These are phyloP conservation scores for Diorhabda sublineata DNA, from an alignment of 1,140 invertebrate species.

Conservation along the genomic window DNA sequence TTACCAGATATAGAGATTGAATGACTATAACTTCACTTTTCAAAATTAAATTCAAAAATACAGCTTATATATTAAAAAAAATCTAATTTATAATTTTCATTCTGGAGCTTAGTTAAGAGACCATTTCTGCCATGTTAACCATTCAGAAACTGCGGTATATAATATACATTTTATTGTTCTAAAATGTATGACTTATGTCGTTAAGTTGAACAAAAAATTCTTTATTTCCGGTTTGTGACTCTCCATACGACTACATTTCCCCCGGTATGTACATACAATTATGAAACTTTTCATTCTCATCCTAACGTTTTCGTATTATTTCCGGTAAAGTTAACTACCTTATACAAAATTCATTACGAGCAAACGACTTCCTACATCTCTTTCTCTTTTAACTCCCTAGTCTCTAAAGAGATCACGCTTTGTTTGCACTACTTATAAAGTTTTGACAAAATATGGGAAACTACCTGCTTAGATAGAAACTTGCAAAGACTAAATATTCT, in stretches of 20 bases:
- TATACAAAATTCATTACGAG: not conserved
- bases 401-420: not conserved
- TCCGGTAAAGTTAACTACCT: not conserved
- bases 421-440: not conserved
- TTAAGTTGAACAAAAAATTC: too few species aligned
- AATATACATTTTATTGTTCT: too few species aligned
- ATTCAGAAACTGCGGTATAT: too few species aligned
- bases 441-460: conserved; percentile 1
- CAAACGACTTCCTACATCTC: not conserved
- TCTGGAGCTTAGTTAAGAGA: too few species aligned
- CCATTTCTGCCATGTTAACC: too few species aligned
- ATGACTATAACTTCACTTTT: too few species aligned
- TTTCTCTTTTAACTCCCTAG: not conserved
- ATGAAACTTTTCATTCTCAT: not conserved
- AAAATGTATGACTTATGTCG: too few species aligned
- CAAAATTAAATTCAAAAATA: too few species aligned
- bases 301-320: not conserved
- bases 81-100: too few species aligned
- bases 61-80: too few species aligned
- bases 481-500: not conserved
- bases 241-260: not conserved
- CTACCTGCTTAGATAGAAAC: not conserved
- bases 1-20: too few species aligned
- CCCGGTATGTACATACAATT: not conserved
- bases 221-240: not conserved